Evolutionary conservation across 30 jellyfish, hydroid and myxozoan species (phyloP), one percentile per base, ranked within the genome.

Genomic region (Hydractinia symbiolongicarpus): DNA sequence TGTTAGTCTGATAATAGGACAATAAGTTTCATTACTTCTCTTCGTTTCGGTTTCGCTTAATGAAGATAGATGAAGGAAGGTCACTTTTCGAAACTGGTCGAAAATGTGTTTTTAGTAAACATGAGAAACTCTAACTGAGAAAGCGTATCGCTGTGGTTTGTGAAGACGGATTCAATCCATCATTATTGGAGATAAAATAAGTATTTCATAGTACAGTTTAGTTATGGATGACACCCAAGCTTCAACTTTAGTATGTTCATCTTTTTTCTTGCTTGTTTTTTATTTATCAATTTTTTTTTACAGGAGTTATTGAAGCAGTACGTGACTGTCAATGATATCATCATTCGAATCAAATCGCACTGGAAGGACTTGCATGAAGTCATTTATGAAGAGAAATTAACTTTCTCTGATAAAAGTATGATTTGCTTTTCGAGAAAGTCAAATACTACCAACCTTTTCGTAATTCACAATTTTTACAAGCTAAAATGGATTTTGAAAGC

Each of bases 81-180:
- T 57, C 68, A 57, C 68, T 57, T 57, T 57, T 57, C 68, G n/a
- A 57, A 57, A 10, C 68, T 57, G 68, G 68, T 9, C n/a, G 68
- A n/a, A 57, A n/a, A 57, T 57, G 68, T 57, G 68, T 57, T 57
- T 57, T 57, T 57, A 57, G 68, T 57, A 10, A 10, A 57, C 13
- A 57, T 10, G 68, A 57, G n/a, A n/a, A n/a, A n/a, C 13, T 9
- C 13, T n/a, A 57, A 57, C 10, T 10, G 10, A 9, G 10, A n/a
- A 57, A 57, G n/a, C n/a, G 68, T n/a, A 57, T 57, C 10, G n/a
- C 68, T 57, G 68, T 57, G 68, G 68, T 57, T 57, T 57, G 68
- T n/a, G 68, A 57, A 57, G n/a, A 57, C n/a, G 68, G 68, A 57
- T 57, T 57, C n/a, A 57, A 9, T 57, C 68, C 68, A 57, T 9